A percentile compares a stretch with the other conserved stretches of the same genome.
These are phyloP conservation scores for Amphiprion ocellaris DNA, from an alignment of 2,113 vertebrate species.

Conservation along the genomic window DNA sequence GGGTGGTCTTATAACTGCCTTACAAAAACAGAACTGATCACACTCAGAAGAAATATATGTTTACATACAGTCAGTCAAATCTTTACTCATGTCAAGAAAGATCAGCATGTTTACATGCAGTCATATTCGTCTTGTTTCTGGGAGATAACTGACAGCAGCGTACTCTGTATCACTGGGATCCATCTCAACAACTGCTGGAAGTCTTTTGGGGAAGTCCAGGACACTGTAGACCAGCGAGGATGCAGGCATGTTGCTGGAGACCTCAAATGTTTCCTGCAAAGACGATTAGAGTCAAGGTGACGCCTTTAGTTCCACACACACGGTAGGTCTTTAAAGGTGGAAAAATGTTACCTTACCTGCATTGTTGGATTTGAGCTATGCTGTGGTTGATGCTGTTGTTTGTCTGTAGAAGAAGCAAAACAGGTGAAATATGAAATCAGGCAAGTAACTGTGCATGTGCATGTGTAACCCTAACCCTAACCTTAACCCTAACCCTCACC, in stretches of 20 bases:
- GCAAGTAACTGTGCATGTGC: not conserved
- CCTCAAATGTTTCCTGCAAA: slow-evolving; percentile 48
- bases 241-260: not conserved
- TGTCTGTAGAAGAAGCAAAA: slow-evolving; percentile 44
- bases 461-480: too few relatives aligned
- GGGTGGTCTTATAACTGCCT: not conserved
- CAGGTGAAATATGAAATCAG: not conserved
- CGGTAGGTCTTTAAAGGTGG: not conserved
- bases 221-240: slow-evolving; percentile 67
- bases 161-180: slow-evolving; percentile 56
- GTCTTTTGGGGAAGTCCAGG: slow-evolving; percentile 73
- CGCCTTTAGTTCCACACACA: not conserved
- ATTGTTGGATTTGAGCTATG: slow-evolving; percentile 23
- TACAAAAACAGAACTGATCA: not conserved
- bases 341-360: slow-evolving; percentile 46
- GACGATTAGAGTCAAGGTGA: not conserved
- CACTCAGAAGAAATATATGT: slow-evolving; percentile 11
- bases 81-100: slow-evolving; percentile 2
- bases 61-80: not conserved
- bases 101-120: not conserved
- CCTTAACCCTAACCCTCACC: too few relatives aligned
- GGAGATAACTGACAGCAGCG: slow-evolving; percentile 48
- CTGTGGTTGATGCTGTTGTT: not conserved
- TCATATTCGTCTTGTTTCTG: slow-evolving; percentile 23
- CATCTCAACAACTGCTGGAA: not conserved